Evolutionary conservation across 2,888 invertebrate species (phyloP).

Genomic region (Gasteruption jaculator): DNA sequence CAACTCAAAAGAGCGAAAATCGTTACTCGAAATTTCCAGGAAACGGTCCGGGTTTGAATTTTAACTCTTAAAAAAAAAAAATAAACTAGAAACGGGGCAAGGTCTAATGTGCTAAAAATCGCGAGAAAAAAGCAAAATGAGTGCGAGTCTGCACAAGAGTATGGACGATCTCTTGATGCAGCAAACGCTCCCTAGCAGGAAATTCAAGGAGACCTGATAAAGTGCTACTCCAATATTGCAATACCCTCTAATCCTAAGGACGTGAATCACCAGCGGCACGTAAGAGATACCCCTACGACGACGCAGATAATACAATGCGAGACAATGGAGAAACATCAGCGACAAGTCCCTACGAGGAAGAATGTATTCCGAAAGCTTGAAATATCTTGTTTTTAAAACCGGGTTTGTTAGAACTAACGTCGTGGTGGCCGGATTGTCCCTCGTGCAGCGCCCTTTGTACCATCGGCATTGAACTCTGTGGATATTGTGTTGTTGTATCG

Average conservation of each 20-base stretch:
- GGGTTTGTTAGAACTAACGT: slow-evolving; percentile 61
- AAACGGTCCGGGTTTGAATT: too few species aligned
- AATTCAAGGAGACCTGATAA: too few species aligned
- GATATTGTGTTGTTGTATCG: slow-evolving; percentile 52
- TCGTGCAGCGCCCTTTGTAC: slow-evolving; percentile 66
- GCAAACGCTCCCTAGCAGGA: too few species aligned
- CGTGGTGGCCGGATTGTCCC: slow-evolving; percentile 53
- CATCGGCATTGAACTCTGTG: slow-evolving; percentile 54
- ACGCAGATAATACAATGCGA: slow-evolving; percentile 11
- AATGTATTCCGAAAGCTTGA: slow-evolving; percentile 79
- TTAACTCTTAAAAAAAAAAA: too few species aligned
- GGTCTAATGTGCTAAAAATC: too few species aligned
- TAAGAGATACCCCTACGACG: slow-evolving; percentile 13
- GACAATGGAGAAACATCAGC: slow-evolving; percentile 8
- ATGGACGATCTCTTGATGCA: too few species aligned
- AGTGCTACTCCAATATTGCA: too few species aligned
- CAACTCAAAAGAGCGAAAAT: too few species aligned
- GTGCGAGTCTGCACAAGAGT: too few species aligned
- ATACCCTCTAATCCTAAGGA: slow-evolving; percentile 13
- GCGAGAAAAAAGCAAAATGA: too few species aligned
- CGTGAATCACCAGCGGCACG: slow-evolving; percentile 4
- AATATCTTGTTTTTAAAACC: slow-evolving; percentile 83
- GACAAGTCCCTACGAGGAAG: slow-evolving; percentile 54
- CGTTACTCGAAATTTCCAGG: too few species aligned
- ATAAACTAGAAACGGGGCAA: too few species aligned